Conservation (phyloP, 2,113 vertebrate species). For the Loxodonta africana region DNA sequence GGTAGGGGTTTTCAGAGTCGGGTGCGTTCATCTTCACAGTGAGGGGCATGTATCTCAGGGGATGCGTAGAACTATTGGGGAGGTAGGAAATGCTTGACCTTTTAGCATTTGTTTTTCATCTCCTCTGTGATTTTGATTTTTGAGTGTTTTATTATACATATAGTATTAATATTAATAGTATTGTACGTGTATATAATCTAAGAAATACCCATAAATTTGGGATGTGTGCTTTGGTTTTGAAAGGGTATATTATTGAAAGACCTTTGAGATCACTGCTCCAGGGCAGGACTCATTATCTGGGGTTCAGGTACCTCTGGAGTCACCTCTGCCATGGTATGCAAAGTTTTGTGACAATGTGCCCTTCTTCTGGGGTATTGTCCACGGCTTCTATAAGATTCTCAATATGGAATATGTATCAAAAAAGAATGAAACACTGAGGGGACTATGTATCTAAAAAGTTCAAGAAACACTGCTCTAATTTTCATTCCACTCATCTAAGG, state of each 20-base stretch:
- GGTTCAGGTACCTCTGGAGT: neutral
- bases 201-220: neutral
- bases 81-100: neutral
- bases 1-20: neutral
- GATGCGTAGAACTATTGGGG: neutral
- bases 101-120: neutral
- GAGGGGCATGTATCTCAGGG: too few relatives aligned
- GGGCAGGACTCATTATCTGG: neutral
- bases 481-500: neutral
- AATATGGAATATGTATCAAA: neutral
- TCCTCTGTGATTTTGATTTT: neutral
- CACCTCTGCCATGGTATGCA: neutral
- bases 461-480: neutral
- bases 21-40: too few relatives aligned
- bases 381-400: neutral
- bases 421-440: neutral
- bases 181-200: neutral
- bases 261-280: neutral
- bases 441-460: neutral
- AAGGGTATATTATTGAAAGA: neutral
- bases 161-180: neutral
- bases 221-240: neutral
- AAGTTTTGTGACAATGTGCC: neutral
- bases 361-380: neutral
- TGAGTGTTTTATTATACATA: conserved; percentile 11